These are phyloP conservation scores for Lepus europaeus DNA, from an alignment of 2,113 vertebrate genomes.

Conservation along the genomic window DNA sequence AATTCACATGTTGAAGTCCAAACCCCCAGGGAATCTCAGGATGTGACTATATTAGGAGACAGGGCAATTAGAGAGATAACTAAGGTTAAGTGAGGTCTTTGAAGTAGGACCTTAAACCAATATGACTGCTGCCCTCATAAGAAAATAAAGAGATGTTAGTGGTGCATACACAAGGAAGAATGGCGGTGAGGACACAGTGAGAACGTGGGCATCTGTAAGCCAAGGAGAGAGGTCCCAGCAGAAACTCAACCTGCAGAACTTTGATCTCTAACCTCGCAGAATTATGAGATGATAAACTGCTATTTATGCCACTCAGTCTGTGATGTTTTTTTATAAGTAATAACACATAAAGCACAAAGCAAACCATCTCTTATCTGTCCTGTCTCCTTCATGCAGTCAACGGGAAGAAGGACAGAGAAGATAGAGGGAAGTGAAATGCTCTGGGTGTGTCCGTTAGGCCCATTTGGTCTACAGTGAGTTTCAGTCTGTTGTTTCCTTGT, in stretches of 20 bases:
- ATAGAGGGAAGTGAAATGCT: neutral
- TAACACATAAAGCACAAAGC: neutral
- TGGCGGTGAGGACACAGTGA: neutral
- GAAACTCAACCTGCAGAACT: neutral
- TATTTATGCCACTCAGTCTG: neutral
- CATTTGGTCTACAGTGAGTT: neutral
- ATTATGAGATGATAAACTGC: neutral
- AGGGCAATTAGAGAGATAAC: neutral
- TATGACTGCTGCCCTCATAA: neutral
- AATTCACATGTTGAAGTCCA: neutral
- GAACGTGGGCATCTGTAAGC: neutral
- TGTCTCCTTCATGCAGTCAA: neutral
- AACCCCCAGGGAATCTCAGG: neutral
- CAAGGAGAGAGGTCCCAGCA: neutral
- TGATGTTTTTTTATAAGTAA: neutral
- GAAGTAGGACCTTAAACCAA: neutral
- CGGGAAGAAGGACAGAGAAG: neutral
- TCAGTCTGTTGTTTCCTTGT: neutral
- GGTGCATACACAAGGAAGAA: neutral
- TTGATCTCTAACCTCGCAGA: neutral
- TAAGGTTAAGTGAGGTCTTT: neutral
- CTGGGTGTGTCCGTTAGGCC: neutral
- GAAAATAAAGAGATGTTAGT: neutral
- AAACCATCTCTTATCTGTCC: neutral
- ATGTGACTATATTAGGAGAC: neutral